Evolutionary conservation across 2,888 invertebrate species (phyloP).

Genomic region (Pristionchus fissidentatus): DNA sequence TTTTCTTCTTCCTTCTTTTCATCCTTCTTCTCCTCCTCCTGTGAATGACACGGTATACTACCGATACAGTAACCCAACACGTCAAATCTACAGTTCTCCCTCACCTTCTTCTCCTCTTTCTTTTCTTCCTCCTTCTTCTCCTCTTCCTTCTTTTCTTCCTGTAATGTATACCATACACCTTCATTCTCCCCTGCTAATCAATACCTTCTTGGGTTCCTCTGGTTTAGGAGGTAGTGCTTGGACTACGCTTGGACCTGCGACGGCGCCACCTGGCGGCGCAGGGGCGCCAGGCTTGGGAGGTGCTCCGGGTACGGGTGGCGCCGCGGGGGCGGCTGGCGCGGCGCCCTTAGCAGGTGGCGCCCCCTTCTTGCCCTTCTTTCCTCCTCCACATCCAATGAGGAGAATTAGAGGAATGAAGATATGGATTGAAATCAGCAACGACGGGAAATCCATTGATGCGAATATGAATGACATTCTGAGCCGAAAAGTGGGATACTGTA

Average conservation of each 20-base stretch:
- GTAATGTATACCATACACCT: not conserved
- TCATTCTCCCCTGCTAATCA: not conserved
- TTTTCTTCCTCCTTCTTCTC: too few species aligned
- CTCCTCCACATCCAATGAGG: slow-evolving; percentile 5
- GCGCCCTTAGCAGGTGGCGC: not conserved
- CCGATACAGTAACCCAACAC: too few species aligned
- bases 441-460: not conserved
- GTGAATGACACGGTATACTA: too few species aligned
- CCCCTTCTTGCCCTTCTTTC: not conserved
- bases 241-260: not conserved
- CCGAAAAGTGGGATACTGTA: too few species aligned
- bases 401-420: not conserved
- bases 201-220: slow-evolving; percentile 17
- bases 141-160: too few species aligned
- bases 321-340: not conserved
- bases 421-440: not conserved
- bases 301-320: slow-evolving; percentile 17
- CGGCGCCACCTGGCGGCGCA: not conserved
- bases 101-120: too few species aligned
- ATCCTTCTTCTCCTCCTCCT: too few species aligned
- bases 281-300: slow-evolving; percentile 25
- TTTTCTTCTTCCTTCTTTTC: too few species aligned
- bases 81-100: too few species aligned
- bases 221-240: not conserved
- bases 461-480: slow-evolving; percentile 22